Conservation (phyloP, 2,113 vertebrate genomes). For the Lonchura striata region DNA sequence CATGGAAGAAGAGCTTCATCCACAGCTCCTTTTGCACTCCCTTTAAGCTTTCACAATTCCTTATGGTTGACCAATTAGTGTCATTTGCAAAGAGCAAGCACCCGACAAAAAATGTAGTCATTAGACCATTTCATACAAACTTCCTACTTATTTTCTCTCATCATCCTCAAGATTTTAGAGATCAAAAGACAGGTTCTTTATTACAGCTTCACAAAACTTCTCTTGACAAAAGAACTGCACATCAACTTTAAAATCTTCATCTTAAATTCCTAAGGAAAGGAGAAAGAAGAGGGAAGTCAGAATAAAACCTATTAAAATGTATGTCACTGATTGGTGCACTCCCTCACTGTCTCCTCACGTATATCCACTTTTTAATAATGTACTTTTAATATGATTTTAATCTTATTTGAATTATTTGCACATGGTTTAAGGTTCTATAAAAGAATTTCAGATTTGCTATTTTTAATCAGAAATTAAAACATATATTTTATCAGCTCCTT, state of each 20-base stretch:
- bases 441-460: not conserved
- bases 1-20: not conserved
- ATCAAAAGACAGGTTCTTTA: conserved; percentile 15
- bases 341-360: not conserved
- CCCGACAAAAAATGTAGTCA: not conserved
- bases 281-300: not conserved
- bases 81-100: conserved; percentile 9
- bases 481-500: not conserved
- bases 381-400: not conserved
- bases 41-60: not conserved
- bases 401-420: conserved; percentile 19
- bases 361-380: not conserved
- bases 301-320: conserved; percentile 18
- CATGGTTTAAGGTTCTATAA: not conserved
- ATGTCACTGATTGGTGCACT: not conserved
- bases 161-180: not conserved
- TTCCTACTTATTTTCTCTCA: conserved; percentile 9
- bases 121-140: not conserved
- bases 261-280: not conserved
- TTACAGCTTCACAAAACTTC: not conserved
- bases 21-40: not conserved
- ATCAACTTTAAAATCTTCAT: not conserved
- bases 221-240: not conserved
- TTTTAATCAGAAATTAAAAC: conserved; percentile 45
- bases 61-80: not conserved